Conservation (phyloP, 2,113 vertebrate genomes). For the Syngnathoides biaculeatus region DNA sequence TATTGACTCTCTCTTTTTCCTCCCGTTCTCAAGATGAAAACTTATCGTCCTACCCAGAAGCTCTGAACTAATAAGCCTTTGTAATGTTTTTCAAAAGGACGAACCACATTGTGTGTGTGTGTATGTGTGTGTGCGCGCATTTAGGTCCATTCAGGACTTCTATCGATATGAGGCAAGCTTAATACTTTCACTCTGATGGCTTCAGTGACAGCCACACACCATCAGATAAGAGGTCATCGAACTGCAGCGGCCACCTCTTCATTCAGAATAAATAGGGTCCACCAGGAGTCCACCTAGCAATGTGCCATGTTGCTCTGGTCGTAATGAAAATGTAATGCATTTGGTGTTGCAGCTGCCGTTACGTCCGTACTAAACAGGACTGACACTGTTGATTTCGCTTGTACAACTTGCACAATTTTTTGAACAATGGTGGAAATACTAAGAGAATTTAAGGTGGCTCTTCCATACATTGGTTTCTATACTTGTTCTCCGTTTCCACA, state of each 20-base stretch:
- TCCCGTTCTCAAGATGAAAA: constrained; percentile 68
- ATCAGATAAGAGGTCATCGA: constrained; percentile 78
- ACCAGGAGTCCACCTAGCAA: constrained; percentile 71
- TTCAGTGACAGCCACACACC: constrained; percentile 72
- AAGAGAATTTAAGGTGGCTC: constrained; percentile 31
- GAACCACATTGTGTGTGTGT: constrained; percentile 22
- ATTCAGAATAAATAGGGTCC: constrained; percentile 76
- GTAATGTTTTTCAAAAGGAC: constrained; percentile 62
- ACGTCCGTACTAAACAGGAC: constrained; percentile 36
- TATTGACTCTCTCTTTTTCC: constrained; percentile 66
- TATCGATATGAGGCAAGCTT: constrained; percentile 72
- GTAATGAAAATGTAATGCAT: constrained; percentile 78
- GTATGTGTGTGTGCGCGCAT: constrained; percentile 34
- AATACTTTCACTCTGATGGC: constrained; percentile 77
- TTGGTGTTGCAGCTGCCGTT: constrained; percentile 61
- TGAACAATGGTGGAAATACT: constrained; percentile 38
- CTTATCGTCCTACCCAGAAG: constrained; percentile 60
- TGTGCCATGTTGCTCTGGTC: constrained; percentile 63
- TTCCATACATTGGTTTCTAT: constrained; percentile 18
- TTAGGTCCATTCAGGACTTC: constrained; percentile 63
- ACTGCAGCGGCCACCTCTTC: constrained; percentile 73
- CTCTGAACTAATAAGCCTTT: constrained; percentile 63
- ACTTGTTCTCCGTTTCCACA: constrained; percentile 11
- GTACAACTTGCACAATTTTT: constrained; percentile 57
- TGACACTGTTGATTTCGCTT: constrained; percentile 55